A percentile compares a stretch with the other conserved stretches of the same genome.
Evolutionary conservation across 2,113 vertebrate species (phyloP).

Genomic region (Bubo scandiacus): DNA sequence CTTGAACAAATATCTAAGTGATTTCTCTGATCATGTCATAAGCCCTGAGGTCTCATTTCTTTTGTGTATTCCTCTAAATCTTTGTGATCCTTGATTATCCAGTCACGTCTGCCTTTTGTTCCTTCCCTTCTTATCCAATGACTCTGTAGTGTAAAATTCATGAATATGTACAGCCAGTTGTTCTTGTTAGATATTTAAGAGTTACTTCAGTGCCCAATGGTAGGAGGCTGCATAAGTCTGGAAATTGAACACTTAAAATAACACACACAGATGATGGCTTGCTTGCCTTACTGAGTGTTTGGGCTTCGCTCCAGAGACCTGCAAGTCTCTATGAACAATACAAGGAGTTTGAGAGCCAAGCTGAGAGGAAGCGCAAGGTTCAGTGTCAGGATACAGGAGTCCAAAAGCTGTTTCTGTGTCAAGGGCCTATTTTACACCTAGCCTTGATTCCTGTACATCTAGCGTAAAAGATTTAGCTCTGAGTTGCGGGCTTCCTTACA

Average conservation of each 20-base stretch:
- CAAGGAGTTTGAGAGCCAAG: background rate
- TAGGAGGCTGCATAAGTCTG: background rate
- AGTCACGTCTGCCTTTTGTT: background rate
- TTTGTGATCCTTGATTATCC: background rate
- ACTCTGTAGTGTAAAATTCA: background rate
- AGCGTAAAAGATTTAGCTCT: background rate
- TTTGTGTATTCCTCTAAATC: background rate
- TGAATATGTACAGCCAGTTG: background rate
- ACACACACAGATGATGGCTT: background rate
- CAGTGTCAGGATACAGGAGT: background rate
- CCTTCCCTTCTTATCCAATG: background rate
- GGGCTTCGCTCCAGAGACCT: background rate
- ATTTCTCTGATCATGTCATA: background rate
- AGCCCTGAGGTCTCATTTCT: background rate
- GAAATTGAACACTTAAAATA: background rate
- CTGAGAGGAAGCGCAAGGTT: background rate
- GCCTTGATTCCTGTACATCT: background rate
- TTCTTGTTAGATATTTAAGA: background rate
- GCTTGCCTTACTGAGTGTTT: background rate
- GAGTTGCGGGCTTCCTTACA: background rate
- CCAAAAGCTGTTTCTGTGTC: background rate
- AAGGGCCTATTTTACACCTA: background rate
- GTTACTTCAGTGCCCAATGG: background rate
- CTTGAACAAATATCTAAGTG: background rate
- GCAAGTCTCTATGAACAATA: too few species aligned